Evolutionary conservation across 2,888 invertebrate genomes (phyloP).

Genomic region (Elegia similella): DNA sequence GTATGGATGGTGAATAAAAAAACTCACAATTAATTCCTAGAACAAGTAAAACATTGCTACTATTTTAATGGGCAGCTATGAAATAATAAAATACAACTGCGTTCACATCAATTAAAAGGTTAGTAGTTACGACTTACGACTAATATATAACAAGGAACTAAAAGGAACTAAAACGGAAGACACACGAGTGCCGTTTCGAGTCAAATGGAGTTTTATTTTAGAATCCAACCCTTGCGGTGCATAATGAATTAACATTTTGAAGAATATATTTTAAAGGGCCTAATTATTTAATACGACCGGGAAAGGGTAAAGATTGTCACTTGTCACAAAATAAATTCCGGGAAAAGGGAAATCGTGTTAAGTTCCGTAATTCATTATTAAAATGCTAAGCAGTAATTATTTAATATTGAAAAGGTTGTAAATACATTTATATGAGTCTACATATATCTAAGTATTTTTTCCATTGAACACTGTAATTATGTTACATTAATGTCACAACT

Average conservation of each 20-base stretch:
- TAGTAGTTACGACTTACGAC: too few relatives aligned
- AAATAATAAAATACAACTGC: too few relatives aligned
- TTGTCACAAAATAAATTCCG: constrained; percentile 56
- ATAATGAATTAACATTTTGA: constrained; percentile 66
- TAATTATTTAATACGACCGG: constrained; percentile 59
- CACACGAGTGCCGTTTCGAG: constrained; percentile 8
- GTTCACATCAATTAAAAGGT: too few relatives aligned
- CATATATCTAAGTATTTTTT: too few relatives aligned
- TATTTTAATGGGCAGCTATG: too few relatives aligned
- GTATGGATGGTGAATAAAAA: too few relatives aligned
- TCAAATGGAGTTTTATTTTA: constrained; percentile 41
- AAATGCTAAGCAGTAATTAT: constrained; percentile 17
- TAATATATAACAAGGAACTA: too few relatives aligned
- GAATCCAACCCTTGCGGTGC: constrained; percentile 45
- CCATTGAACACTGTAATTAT: too few relatives aligned
- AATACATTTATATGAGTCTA: background rate
- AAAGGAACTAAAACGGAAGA: too few relatives aligned
- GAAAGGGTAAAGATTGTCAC: constrained; percentile 70
- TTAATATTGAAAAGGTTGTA: constrained; percentile 19
- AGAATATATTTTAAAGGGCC: constrained; percentile 63
- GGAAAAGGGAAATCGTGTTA: constrained; percentile 56
- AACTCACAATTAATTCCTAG: too few relatives aligned
- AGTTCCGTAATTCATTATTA: constrained; percentile 40
- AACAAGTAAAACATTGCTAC: too few relatives aligned
- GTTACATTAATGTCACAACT: too few relatives aligned